Base-by-base conservation (phyloP, 2,797 vertebrate genomes). In the Myripristis murdjan region DNA sequence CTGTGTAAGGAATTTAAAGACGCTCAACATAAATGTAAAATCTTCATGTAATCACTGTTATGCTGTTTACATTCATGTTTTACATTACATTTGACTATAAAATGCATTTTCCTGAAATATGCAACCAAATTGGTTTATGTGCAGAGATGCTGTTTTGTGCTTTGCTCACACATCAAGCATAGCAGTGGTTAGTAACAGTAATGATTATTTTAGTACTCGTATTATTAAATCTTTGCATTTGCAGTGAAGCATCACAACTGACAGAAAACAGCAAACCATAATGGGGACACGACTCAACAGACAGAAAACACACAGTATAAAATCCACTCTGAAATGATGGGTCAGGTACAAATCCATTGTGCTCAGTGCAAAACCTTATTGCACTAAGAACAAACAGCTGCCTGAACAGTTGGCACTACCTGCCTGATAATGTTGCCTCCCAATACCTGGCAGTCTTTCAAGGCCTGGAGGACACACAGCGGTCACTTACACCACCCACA, bases 371-470 rank as follows among this genome's bases (percentile, higher is more conserved):
- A 82, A 89, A 84, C 58, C 77, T 12, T 77, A 85, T 79, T 89
- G 80, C 61, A 41, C 55, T 64, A 49, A 75, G 70, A 84, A 64
- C 75, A 85, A 85, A 86, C 83, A 87, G 84, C 87, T 84, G 87
- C 86, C 77, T 44, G 80, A 88, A 81, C 88, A 87, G 87, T 91
- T 90, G 87, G 85, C 71, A 68, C 78, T 87, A 82, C 84, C 87
- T 89, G 79, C 79, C 90, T 85, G 69, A 81, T 81, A 77, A 83
- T 75, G 85, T 57, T 77, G 74, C 70, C 48, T 79, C 58, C 77
- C 60, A 58, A 76, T 89, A 82, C 53, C 75, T 89, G 89, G 87
- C 85, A 66, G 71, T 75, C 63, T 66, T 67, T 87, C 86, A 89
- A 83, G 82, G 79, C 77, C 77, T 87, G 61, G 81, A 91, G 90